Evolutionary conservation across 2,113 vertebrate species (phyloP).

Genomic region (Prietella phreatophila): DNA sequence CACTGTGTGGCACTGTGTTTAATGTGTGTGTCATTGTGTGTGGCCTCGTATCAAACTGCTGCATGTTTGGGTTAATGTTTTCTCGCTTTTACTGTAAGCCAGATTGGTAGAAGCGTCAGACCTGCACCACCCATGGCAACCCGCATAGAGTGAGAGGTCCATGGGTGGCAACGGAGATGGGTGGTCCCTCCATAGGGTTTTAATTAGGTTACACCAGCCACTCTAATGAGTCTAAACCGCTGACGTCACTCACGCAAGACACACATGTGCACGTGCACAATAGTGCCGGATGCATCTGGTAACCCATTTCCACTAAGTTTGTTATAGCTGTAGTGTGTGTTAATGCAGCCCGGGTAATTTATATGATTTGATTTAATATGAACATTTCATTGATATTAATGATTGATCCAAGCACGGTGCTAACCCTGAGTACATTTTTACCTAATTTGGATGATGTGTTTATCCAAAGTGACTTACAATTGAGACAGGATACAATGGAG

Average conservation of each 20-base stretch:
- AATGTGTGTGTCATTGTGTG: slow-evolving; percentile 38
- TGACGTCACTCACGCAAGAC: slow-evolving; percentile 18
- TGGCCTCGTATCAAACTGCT: slow-evolving; percentile 49
- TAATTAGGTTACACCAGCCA: slow-evolving; percentile 50
- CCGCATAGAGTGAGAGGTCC: slow-evolving; percentile 25
- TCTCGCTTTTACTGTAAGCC: slow-evolving; percentile 34
- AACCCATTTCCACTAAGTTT: not conserved
- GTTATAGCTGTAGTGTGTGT: not conserved
- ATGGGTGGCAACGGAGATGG: slow-evolving; percentile 51
- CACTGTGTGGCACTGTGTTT: slow-evolving; percentile 49
- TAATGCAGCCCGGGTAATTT: not conserved
- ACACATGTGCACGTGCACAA: not conserved
- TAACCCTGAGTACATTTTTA: not conserved
- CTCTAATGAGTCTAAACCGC: slow-evolving; percentile 44
- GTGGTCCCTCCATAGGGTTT: slow-evolving; percentile 50
- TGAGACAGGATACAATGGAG: not conserved
- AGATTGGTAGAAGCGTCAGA: slow-evolving; percentile 32
- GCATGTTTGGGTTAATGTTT: slow-evolving; percentile 49
- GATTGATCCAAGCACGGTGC: not conserved
- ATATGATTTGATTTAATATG: not conserved
- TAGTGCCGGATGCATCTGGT: not conserved
- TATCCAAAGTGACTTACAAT: not conserved
- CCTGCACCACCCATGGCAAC: slow-evolving; percentile 50
- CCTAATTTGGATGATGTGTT: not conserved
- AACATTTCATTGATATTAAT: slow-evolving; percentile 3